Evolutionary conservation across 1,140 invertebrate genomes (phyloP).

Genomic region (Sinonovacula constricta): DNA sequence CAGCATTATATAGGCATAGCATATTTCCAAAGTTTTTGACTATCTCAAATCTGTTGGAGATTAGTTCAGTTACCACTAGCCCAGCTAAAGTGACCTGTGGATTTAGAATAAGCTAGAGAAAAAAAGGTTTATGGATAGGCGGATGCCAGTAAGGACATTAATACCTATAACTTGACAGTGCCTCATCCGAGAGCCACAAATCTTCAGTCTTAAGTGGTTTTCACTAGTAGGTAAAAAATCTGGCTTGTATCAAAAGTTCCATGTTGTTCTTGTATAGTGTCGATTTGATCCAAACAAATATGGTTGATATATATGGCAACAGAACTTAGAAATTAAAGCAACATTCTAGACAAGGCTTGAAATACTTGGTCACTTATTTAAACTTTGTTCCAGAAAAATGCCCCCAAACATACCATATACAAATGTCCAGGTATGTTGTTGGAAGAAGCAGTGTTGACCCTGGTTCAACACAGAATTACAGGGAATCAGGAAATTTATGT

Average conservation of each 20-base stretch:
- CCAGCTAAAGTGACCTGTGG: slow-evolving; percentile 17
- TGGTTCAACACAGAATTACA: slow-evolving; percentile 18
- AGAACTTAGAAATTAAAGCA: slow-evolving; percentile 19
- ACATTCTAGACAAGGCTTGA: slow-evolving; percentile 15
- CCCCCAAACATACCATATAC: slow-evolving; percentile 18
- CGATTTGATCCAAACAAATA: slow-evolving; percentile 17
- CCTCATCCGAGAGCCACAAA: slow-evolving; percentile 25
- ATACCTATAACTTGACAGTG: slow-evolving; percentile 23
- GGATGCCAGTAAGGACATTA: too few species aligned
- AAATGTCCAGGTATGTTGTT: slow-evolving; percentile 15
- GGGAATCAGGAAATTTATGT: slow-evolving; percentile 9
- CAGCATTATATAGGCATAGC: slow-evolving; percentile 18
- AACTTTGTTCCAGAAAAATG: slow-evolving; percentile 19
- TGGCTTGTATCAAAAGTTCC: too few species aligned
- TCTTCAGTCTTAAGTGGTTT: slow-evolving; percentile 15
- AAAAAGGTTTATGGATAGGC: too few species aligned
- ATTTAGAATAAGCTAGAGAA: slow-evolving; percentile 27
- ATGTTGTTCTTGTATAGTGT: too few species aligned
- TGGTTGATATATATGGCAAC: slow-evolving; percentile 22
- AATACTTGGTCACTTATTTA: slow-evolving; percentile 16
- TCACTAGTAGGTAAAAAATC: slow-evolving; percentile 23
- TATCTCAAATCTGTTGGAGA: slow-evolving; percentile 22
- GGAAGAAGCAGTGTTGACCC: slow-evolving; percentile 13
- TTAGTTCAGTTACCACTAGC: slow-evolving; percentile 21
- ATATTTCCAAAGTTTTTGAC: slow-evolving; percentile 28